A percentile compares a stretch with the other conserved stretches of the same genome.
Conservation (phyloP, 2,888 invertebrate species). For the Hemicrepidius hirtus region DNA sequence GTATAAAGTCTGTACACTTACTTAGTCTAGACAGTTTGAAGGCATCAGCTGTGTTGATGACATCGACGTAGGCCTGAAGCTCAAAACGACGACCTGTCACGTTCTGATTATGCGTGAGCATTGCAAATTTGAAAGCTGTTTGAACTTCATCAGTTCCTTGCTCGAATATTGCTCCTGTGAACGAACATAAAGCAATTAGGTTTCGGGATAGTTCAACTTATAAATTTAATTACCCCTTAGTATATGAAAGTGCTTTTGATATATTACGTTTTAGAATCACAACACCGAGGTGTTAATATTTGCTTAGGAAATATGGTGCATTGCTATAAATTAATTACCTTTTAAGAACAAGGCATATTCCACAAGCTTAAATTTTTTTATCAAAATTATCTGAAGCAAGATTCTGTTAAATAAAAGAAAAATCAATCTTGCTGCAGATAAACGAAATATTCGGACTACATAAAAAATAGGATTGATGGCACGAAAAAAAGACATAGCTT, state of each 20-base stretch:
- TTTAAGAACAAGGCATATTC: no score
- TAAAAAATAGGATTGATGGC: constrained; percentile 9
- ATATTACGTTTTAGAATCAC: background rate
- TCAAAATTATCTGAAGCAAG: no score
- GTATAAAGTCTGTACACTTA: constrained; percentile 75
- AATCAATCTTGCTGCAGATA: no score
- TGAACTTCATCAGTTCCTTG: constrained; percentile 94
- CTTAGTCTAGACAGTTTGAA: constrained; percentile 93
- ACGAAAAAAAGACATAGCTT: background rate
- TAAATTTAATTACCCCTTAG: constrained; percentile 12
- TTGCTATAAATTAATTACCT: no score
- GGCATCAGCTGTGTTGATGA: constrained; percentile 94
- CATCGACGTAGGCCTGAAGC: constrained; percentile 91
- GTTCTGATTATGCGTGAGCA: constrained; percentile 90
- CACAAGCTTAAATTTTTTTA: no score
- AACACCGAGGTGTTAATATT: background rate
- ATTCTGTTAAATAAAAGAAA: no score
- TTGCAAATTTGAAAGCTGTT: constrained; percentile 93
- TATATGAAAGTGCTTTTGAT: constrained; percentile 8
- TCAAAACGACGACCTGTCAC: constrained; percentile 87
- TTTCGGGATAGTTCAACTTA: constrained; percentile 5
- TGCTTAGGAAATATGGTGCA: background rate
- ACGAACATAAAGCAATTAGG: constrained; percentile 20
- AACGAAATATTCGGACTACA: background rate
- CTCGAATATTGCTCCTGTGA: constrained; percentile 92